Conservation (phyloP, 2,113 vertebrate genomes). For the Cnemophilus loriae region DNA sequence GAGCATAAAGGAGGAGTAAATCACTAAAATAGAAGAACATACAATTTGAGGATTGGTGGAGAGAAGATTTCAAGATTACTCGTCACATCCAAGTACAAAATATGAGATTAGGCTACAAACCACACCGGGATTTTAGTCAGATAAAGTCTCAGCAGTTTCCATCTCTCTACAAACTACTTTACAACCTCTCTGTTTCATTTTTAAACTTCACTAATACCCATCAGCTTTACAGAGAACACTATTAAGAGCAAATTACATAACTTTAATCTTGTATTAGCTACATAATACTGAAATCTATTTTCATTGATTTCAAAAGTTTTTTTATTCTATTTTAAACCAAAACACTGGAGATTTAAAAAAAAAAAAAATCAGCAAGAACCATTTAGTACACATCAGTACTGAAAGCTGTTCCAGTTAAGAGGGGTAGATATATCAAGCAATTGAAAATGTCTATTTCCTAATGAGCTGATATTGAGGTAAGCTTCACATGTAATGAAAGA, state of each 20-base stretch:
- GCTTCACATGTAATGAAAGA: neutral
- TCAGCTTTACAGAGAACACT: neutral
- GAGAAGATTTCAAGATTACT: neutral
- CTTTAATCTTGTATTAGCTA: neutral
- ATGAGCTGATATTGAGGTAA: neutral
- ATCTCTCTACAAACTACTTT: neutral
- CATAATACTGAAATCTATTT: neutral
- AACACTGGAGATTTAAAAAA: neutral
- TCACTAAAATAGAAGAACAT: neutral
- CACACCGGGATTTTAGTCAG: neutral
- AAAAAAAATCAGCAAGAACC: neutral
- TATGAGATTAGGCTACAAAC: neutral
- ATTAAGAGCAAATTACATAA: neutral
- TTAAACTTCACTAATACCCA: neutral
- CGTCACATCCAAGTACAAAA: neutral
- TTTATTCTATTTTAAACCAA: neutral
- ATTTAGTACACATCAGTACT: neutral
- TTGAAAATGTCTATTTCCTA: neutral
- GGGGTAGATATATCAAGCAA: neutral
- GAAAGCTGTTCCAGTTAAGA: neutral
- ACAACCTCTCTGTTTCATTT: neutral
- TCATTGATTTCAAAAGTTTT: neutral
- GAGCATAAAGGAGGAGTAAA: neutral
- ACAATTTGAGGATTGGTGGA: neutral
- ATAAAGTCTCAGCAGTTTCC: neutral